A percentile compares a stretch with the other conserved stretches of the same genome.
Evolutionary conservation across 2,888 invertebrate species (phyloP).

Genomic region (Muscina levida): DNA sequence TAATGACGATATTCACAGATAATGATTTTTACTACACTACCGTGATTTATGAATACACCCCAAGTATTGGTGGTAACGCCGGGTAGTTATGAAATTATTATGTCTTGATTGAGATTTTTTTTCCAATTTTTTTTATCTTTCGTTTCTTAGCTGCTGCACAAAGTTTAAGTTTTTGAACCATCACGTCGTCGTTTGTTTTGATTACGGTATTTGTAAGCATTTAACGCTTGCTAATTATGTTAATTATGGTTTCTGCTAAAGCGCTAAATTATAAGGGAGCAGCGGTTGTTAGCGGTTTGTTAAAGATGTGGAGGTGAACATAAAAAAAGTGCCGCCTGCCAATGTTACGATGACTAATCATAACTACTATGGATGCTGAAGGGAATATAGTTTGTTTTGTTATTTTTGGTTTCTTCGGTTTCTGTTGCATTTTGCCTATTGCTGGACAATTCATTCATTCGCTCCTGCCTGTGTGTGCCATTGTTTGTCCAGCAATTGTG

Average conservation of each 20-base stretch:
- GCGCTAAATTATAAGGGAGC: background rate
- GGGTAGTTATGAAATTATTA: no score
- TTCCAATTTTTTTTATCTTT: background rate
- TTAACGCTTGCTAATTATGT: slow-evolving; percentile 41
- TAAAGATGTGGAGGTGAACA: slow-evolving; percentile 7
- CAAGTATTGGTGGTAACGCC: no score
- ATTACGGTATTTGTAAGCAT: slow-evolving; percentile 33
- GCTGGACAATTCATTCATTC: background rate
- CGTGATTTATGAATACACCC: slow-evolving; percentile 3
- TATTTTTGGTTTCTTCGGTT: no score
- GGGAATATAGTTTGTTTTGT: background rate
- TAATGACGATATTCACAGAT: background rate
- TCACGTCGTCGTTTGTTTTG: slow-evolving; percentile 34
- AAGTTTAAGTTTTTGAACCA: background rate
- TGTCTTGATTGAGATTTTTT: background rate
- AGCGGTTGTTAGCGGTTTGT: background rate
- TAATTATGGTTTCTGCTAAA: slow-evolving; percentile 28
- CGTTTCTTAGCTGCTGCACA: background rate
- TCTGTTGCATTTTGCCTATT: background rate
- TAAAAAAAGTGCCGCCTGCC: slow-evolving; percentile 6
- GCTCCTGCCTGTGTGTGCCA: background rate
- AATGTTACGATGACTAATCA: slow-evolving; percentile 9
- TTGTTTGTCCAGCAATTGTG: background rate
- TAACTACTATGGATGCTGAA: background rate
- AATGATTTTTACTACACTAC: no score